Conservation (phyloP, 2,113 vertebrate genomes). For the Phocoena phocoena region DNA sequence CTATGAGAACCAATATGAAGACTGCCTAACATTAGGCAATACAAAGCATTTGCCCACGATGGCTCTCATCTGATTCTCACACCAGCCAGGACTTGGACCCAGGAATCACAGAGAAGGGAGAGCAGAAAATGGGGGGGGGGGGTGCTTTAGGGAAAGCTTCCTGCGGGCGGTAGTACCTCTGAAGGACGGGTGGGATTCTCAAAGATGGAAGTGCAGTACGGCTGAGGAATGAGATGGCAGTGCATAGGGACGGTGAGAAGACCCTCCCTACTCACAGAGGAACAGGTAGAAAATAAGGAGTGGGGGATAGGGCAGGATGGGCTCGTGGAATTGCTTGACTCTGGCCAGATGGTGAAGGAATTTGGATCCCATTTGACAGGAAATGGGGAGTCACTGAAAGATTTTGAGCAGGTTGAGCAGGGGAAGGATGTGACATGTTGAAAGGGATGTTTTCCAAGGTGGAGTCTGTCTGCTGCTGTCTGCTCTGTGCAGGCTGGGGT, state of each 20-base stretch:
- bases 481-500: conserved; percentile 35
- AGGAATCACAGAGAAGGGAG: conserved; percentile 5
- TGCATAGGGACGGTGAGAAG: neutral
- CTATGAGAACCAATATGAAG: neutral
- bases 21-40: neutral
- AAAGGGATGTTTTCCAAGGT: conserved; percentile 77
- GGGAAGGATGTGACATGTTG: conserved; percentile 74
- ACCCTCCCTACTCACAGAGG: neutral
- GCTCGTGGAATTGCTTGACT: neutral
- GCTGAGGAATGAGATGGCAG: neutral
- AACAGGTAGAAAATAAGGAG: neutral
- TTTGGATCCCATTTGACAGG: conserved; percentile 53
- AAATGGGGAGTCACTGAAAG: conserved; percentile 57
- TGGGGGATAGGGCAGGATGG: neutral
- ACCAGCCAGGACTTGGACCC: neutral
- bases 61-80: neutral
- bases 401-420: conserved; percentile 62
- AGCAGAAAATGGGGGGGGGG: neutral
- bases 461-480: conserved; percentile 37
- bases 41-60: conserved; percentile 1
- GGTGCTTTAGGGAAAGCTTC: neutral
- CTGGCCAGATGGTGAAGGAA: conserved; percentile 60
- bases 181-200: neutral
- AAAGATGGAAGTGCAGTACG: neutral
- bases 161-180: neutral